Base-by-base conservation (phyloP, 2,797 vertebrate genomes). In the Pseudotriccus pelzelni region DNA sequence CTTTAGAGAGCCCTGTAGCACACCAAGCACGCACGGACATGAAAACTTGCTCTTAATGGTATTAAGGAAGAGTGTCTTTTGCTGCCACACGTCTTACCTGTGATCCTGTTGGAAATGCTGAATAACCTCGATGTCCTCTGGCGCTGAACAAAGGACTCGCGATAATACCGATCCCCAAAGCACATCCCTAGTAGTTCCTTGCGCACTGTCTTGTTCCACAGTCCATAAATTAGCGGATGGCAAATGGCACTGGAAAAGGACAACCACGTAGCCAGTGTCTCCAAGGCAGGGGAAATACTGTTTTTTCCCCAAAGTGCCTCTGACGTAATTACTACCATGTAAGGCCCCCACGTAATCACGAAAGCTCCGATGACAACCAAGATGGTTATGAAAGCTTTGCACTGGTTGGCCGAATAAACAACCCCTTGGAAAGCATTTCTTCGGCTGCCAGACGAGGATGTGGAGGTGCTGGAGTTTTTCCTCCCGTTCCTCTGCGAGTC, bases 141-240 rank as follows among this genome's bases (percentile, higher is more conserved):
- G 6, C 98, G 98, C 12, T 98, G 99, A 44, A 99, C 98, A 18
- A 99, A 99, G 0, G 99, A 98, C 95, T 99, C 99, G 28, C 99
- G 98, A 94, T 99, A 99, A 94, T 99, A 99, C 22, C 99, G 98
- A 91, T 99, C 99, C 37, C 99, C 99, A 4, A 99, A 99, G 97
- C 99, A 99, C 99, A 99, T 99, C 52, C 99, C 99, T 82, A 99
- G 98, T 15, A 99, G 98, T 67, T 99, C 99, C 96, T 99, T 99
- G 88, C 99, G 98, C 30, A 99, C 99, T 0, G 99, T 99, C 98
- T 99, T 99, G 97, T 99, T 99, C 99, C 99, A 99, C 76, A 99
- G 97, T 18, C 99, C 99, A 4, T 99, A 99, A 97, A 99, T 99
- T 19, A 99, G 98, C 0, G 99, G 99, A 90, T 99, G 99, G 95